Percentiles rank a stretch among this genome's conserved stretches.
Evolutionary conservation across 2,113 vertebrate genomes (phyloP).

Genomic region (Blennius ocellaris): DNA sequence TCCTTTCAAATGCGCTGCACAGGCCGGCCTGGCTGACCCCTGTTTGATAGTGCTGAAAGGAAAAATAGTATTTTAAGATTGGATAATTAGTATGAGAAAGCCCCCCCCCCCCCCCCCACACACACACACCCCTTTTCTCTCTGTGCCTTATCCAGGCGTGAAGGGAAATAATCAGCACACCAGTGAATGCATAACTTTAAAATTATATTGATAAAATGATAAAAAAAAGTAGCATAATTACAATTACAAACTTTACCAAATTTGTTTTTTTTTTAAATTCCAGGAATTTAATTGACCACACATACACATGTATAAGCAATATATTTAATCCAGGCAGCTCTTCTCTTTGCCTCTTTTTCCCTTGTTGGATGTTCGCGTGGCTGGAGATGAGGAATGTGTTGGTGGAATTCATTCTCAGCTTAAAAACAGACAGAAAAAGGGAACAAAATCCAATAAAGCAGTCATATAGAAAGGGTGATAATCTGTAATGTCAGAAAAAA

Average conservation of each 20-base stretch:
- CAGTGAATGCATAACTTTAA: slow-evolving; percentile 14
- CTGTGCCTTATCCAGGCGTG: slow-evolving; percentile 33
- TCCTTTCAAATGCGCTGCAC: slow-evolving; percentile 36
- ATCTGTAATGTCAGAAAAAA: slow-evolving; percentile 27
- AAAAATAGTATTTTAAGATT: slow-evolving; percentile 43
- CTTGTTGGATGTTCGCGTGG: slow-evolving; percentile 64
- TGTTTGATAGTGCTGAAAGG: slow-evolving; percentile 60
- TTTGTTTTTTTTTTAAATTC: too few relatives aligned
- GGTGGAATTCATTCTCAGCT: slow-evolving; percentile 62
- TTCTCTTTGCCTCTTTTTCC: slow-evolving; percentile 18
- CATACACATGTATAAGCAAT: too few relatives aligned
- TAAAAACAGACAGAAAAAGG: slow-evolving; percentile 17
- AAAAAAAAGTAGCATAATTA: background rate
- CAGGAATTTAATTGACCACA: background rate
- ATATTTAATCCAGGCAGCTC: slow-evolving; percentile 24
- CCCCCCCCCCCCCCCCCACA: background rate
- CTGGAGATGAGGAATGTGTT: slow-evolving; percentile 69
- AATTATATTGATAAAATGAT: background rate
- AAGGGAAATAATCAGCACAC: slow-evolving; percentile 24
- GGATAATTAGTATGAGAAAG: slow-evolving; percentile 51
- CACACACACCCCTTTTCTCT: background rate
- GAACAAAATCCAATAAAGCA: slow-evolving; percentile 40
- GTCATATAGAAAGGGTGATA: slow-evolving; percentile 47
- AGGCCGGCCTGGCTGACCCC: slow-evolving; percentile 53
- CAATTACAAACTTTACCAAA: background rate